Percentiles rank a stretch among this genome's conserved stretches.
phyloP scores from a whole-genome alignment of 2,113 vertebrate species.

The Carettochelys insculpta region DNA sequence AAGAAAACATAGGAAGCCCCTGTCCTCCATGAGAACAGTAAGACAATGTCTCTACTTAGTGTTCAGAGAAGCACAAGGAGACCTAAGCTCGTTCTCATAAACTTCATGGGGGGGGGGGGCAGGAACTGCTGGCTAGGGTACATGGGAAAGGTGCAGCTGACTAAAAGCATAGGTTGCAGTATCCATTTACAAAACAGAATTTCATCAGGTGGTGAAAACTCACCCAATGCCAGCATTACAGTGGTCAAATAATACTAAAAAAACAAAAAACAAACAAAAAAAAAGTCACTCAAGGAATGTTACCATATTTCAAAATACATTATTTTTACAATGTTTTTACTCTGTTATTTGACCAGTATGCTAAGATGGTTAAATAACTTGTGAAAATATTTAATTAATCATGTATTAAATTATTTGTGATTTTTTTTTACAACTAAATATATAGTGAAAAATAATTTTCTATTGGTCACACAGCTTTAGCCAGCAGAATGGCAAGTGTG shows the following conservation, averaged over 20 bases:
- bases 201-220: conserved; percentile 16
- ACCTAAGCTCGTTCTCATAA: not conserved
- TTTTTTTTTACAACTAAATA: not conserved
- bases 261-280: no score
- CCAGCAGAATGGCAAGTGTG: not conserved
- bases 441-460: not conserved
- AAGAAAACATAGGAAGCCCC: not conserved
- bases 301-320: not conserved
- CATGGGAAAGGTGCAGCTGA: not conserved
- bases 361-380: not conserved
- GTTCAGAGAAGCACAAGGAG: not conserved
- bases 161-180: not conserved
- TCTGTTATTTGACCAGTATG: not conserved
- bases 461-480: not conserved
- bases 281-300: not conserved
- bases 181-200: conserved; percentile 49
- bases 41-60: not conserved
- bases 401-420: accelerated
- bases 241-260: conserved; percentile 19
- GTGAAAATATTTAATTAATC: not conserved
- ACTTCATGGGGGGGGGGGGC: conserved; percentile 1
- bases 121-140: not conserved
- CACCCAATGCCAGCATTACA: not conserved
- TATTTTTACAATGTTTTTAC: not conserved
- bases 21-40: not conserved